A percentile compares a stretch with the other conserved stretches of the same genome.
phyloP scores from a whole-genome alignment of 2,797 vertebrate species.

The Salmo trutta region DNA sequence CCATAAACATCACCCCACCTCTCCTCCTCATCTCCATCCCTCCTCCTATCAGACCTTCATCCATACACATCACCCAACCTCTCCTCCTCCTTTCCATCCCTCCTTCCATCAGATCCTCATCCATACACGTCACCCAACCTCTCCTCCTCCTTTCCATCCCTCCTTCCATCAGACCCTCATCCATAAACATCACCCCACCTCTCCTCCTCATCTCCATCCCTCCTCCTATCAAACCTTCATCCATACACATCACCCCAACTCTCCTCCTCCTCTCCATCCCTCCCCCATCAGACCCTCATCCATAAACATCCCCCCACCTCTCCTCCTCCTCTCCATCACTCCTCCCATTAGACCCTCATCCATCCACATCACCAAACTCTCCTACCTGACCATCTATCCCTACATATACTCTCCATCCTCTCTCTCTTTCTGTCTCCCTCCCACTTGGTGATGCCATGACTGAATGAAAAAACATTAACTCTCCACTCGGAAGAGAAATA shows the following conservation, averaged over 20 bases:
- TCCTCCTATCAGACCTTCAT: conserved; percentile 60
- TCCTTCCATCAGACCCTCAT: no score
- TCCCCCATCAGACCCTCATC: no score
- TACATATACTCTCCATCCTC: conserved; percentile 8
- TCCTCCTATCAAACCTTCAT: no score
- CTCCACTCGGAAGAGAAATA: not conserved
- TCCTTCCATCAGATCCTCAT: not conserved
- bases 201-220: no score
- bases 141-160: not conserved
- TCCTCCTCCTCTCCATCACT: no score
- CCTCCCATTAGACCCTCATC: no score
- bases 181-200: no score
- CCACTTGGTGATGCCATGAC: not conserved
- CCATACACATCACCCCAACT: not conserved
- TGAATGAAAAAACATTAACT: not conserved
- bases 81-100: conserved; percentile 15
- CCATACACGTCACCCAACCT: conserved; percentile 21
- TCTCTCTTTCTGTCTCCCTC: conserved; percentile 18
- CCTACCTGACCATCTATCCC: conserved; percentile 23
- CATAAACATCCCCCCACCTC: not conserved
- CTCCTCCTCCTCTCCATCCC: no score
- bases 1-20: conserved; percentile 61
- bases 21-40: conserved; percentile 20
- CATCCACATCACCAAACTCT: not conserved
- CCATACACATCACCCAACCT: conserved; percentile 62